Evolutionary conservation across 2,888 invertebrate species (phyloP), one percentile per base, ranked within the genome.

Genomic region (Deladenus siricidicola): DNA sequence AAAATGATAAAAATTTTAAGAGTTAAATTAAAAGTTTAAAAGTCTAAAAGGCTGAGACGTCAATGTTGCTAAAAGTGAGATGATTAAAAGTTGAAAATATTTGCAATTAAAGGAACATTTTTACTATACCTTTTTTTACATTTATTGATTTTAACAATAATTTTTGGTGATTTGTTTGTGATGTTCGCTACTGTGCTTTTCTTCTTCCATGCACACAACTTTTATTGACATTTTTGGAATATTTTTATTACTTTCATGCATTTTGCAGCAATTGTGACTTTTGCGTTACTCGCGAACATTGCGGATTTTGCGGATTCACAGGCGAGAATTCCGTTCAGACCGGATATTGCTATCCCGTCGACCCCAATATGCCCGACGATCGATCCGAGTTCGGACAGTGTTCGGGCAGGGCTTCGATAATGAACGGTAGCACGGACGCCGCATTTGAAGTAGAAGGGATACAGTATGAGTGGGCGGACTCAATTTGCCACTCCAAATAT

Each of bases 211-310:
- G 42, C 10, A 42, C 42, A 42, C n/a, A 42, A 42, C 42, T 14
- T 42, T 42, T n/a, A 42, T 72, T 72, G 56, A 58, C 42, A 19
- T 70, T n/a, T 72, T 72, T 3, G 54, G 73, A 17, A 54, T 72
- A 8, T 64, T 68, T 47, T 64, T 72, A 4, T 60, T 70, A 19
- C 58, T 72, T 6, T 58, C 63, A 49, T 69, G 4, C 44, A 10
- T 67, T 30, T n/a, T n/a, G n/a, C 58, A 70, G 67, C 21, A 77
- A 74, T 51, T 84, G 84, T 71, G 79, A 80, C 56, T 67, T 66
- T 2, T 84, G 84, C 69, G 80, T 81, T 23, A 76, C 78, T 21
- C 74, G 79, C 43, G 66, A 66, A 4, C 61, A 73, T 3, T 84
- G 84, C 72, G 83, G 83, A 2, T 74, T 71, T 21, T 53, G 53